Evolutionary conservation across 2,888 invertebrate genomes (phyloP).

Genomic region (Phaedon cochleariae): DNA sequence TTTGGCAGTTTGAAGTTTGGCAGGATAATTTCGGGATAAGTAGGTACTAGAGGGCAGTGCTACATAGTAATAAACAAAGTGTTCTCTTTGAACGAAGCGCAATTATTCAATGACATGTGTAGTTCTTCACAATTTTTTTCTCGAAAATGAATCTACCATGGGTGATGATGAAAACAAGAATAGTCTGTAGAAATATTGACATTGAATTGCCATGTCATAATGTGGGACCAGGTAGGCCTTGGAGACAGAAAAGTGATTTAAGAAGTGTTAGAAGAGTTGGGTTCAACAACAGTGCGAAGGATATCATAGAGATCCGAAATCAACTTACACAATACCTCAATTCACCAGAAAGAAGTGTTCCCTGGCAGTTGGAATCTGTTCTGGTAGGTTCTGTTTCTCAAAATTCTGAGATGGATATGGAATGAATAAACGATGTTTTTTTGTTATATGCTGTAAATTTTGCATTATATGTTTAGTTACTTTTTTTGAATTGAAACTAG

Average conservation of each 20-base stretch:
- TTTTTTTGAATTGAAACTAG: not conserved
- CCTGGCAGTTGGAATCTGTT: not conserved
- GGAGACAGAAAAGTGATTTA: not conserved
- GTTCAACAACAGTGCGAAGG: not conserved
- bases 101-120: no score
- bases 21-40: no score
- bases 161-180: not conserved
- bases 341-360: not conserved
- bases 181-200: no score
- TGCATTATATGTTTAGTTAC: no score
- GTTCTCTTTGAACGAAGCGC: no score
- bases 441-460: not conserved
- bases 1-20: no score
- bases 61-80: no score
- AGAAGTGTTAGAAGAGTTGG: not conserved
- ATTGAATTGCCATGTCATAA: no score
- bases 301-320: no score
- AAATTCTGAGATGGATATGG: not conserved
- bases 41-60: no score
- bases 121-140: not conserved
- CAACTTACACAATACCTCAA: no score
- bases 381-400: constrained; percentile 1
- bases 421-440: not conserved
- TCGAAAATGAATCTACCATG: not conserved
- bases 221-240: no score